A percentile compares a stretch with the other conserved stretches of the same genome.
phyloP scores from a whole-genome alignment of 2,888 invertebrate species.

The Shargacucullia verbasci region DNA sequence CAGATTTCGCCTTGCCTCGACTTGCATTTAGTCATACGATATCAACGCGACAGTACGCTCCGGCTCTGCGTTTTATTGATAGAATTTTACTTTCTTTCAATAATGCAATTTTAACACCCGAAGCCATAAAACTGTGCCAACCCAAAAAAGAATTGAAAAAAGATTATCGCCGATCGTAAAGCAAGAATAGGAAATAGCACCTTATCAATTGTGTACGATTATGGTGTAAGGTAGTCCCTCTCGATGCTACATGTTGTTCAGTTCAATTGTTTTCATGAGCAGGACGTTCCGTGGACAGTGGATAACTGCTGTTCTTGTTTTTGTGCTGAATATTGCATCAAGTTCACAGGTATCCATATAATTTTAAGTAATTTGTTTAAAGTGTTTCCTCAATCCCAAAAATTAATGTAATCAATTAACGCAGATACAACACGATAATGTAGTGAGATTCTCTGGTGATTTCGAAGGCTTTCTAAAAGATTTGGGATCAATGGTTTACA shows the following conservation, averaged over 20 bases:
- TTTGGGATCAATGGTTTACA: slow-evolving; percentile 65
- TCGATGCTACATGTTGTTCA: slow-evolving; percentile 51
- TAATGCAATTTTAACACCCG: slow-evolving; percentile 28
- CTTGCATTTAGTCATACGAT: slow-evolving; percentile 68
- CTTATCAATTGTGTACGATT: slow-evolving; percentile 49
- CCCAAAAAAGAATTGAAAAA: slow-evolving; percentile 38
- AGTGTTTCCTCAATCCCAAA: background rate
- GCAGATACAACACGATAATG: slow-evolving; percentile 27
- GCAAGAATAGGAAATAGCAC: slow-evolving; percentile 39
- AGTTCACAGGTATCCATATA: slow-evolving; percentile 49
- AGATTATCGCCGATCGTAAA: slow-evolving; percentile 51
- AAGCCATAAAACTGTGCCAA: slow-evolving; percentile 24
- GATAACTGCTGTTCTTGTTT: slow-evolving; percentile 48
- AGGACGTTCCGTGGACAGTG: slow-evolving; percentile 52
- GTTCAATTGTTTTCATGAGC: slow-evolving; percentile 63
- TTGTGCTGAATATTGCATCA: slow-evolving; percentile 32
- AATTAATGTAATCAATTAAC: slow-evolving; percentile 14
- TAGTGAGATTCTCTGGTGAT: slow-evolving; percentile 54
- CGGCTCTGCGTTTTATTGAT: slow-evolving; percentile 44
- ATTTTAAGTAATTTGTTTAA: slow-evolving; percentile 1
- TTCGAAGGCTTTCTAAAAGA: slow-evolving; percentile 66
- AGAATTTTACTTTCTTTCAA: slow-evolving; percentile 44
- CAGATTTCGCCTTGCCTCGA: slow-evolving; percentile 69
- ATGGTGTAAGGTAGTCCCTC: slow-evolving; percentile 40
- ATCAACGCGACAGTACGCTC: slow-evolving; percentile 52